phyloP scores from a whole-genome alignment of 2,113 vertebrate genomes.

The Tautogolabrus adspersus region DNA sequence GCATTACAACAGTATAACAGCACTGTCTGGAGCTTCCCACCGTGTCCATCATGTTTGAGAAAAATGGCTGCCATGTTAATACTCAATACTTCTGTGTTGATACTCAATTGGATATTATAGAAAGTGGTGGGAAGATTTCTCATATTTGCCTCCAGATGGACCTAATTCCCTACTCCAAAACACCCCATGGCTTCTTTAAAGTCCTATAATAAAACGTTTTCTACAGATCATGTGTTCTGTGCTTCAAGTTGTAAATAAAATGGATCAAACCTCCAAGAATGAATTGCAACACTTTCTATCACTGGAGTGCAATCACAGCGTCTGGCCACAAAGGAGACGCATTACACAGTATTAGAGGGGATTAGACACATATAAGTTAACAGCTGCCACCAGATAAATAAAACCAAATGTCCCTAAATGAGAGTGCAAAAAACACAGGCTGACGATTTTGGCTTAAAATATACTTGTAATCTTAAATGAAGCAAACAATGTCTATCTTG shows the following conservation, averaged over 20 bases:
- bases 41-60: not conserved
- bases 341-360: conserved; percentile 64
- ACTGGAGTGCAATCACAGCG: conserved; percentile 51
- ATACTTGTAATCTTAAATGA: not conserved
- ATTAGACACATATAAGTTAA: conserved; percentile 68
- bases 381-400: conserved; percentile 67
- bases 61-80: not conserved
- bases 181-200: not conserved
- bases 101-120: not conserved
- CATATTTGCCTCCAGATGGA: too few relatives aligned
- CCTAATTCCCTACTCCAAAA: not conserved
- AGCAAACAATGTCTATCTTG: not conserved
- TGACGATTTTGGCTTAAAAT: not conserved
- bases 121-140: too few relatives aligned
- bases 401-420: conserved; percentile 48
- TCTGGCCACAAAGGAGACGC: conserved; percentile 51
- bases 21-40: not conserved
- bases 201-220: too few relatives aligned
- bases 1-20: not conserved
- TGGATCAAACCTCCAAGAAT: conserved; percentile 39
- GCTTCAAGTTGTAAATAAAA: conserved; percentile 11
- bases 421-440: conserved; percentile 17
- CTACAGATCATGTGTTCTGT: too few relatives aligned
- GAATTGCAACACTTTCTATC: conserved; percentile 18
- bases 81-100: not conserved